phyloP scores from a whole-genome alignment of 2,888 invertebrate genomes.

The Chrysolina oricalcia region DNA sequence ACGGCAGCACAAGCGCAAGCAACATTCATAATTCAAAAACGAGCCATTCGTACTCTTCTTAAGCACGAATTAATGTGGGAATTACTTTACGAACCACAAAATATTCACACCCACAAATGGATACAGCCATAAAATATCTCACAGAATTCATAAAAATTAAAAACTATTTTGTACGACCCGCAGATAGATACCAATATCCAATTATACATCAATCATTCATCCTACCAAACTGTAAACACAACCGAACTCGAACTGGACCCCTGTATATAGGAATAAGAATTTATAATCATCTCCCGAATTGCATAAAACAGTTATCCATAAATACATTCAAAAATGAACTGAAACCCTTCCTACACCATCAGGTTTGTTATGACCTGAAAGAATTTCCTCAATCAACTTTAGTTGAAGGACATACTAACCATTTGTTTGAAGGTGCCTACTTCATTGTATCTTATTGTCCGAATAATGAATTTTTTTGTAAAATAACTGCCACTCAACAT shows the following conservation, averaged over 20 bases:
- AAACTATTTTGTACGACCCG: neutral
- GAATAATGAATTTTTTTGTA: too few species aligned
- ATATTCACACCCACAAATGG: neutral
- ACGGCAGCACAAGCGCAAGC: neutral
- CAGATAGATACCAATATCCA: too few species aligned
- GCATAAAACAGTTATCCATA: too few species aligned
- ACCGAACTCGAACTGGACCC: neutral
- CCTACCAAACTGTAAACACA: neutral
- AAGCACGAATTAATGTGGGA: neutral
- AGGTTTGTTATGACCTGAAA: too few species aligned
- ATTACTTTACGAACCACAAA: neutral
- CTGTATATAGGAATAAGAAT: too few species aligned
- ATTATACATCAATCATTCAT: too few species aligned
- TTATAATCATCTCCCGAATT: too few species aligned
- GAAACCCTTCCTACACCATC: too few species aligned
- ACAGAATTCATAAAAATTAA: neutral
- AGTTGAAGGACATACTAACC: neutral
- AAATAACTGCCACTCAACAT: neutral
- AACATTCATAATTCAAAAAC: neutral
- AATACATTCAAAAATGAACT: too few species aligned
- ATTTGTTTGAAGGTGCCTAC: neutral
- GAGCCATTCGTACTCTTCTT: neutral
- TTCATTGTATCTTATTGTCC: too few species aligned
- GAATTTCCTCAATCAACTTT: neutral
- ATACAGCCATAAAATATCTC: neutral